Evolutionary conservation across 1,140 invertebrate species (phyloP), one percentile per base, ranked within the genome.

Genomic region (Liolophura sinensis): DNA sequence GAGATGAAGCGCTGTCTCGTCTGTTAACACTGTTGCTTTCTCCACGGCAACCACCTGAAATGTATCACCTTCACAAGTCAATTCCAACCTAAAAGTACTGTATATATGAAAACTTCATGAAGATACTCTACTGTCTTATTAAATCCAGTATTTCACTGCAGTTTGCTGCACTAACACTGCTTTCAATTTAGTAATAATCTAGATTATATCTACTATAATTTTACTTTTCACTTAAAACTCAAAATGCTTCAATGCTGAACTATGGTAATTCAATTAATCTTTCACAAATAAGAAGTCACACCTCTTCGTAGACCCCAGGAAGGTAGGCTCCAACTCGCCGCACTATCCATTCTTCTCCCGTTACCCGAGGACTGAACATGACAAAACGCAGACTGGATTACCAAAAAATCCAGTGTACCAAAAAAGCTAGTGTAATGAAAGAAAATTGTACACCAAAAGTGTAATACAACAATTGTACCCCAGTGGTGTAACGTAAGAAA

Each of bases 321-420:
- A 87, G 69, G 67, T 87, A 86, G 12, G 85, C 81, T 58, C 86
- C 86, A 54, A 72, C 73, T 61, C 77, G 70, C 58, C 73, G 79
- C 1, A 86, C 74, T 31, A 86, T 71, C 86, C 86, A 87, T 70
- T 86, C 83, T 64, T 87, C 86, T 11, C 84, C 85, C 25, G 83
- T 82, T 0, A 86, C 81, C 18, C 84, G 62, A 18, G 71, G 48
- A 25, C 78, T 79, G 60, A 15, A 52, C 67, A 61, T 59, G 31
- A 65, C 40, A 55, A 51, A 27, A 20, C 20, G 51, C 7, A 25
- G 5, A 60, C n/a, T 9, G 18, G 46, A 9, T 54, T 24, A 18
- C 18, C 9, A 25, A 14, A 22, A 24, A 20, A 56, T 0, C 20
- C 18, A 4, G 15, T 51, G 4, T 25, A 12, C 24, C 22, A 62